Evolutionary conservation across 2,113 vertebrate species (phyloP).

Genomic region (Choloepus hoffmanni): DNA sequence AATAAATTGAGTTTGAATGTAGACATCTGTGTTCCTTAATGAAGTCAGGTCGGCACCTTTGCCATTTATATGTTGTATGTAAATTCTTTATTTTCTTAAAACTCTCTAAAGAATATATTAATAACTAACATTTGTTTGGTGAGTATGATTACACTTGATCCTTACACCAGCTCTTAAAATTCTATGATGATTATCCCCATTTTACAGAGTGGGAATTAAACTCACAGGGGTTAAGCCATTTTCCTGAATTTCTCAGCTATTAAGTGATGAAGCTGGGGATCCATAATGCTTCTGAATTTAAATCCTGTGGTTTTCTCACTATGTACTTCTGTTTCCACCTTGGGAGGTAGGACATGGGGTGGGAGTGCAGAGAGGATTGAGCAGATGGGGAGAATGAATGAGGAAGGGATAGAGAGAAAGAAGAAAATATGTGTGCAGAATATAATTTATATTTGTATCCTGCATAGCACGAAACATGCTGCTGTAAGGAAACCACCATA

Average conservation of each 20-base stretch:
- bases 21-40: neutral
- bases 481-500: neutral
- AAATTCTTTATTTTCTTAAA: conserved; percentile 8
- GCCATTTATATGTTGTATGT: neutral
- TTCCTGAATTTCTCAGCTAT: neutral
- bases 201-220: neutral
- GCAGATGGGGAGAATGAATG: neutral
- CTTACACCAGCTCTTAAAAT: neutral
- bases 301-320: neutral
- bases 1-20: neutral
- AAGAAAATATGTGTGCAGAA: neutral
- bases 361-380: neutral
- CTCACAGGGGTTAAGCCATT: neutral
- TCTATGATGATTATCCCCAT: neutral
- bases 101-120: neutral
- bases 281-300: neutral
- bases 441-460: neutral
- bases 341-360: neutral
- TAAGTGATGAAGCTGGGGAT: neutral
- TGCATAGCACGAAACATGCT: neutral
- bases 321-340: neutral
- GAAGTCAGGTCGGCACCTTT: neutral
- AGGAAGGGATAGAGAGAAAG: neutral
- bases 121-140: neutral
- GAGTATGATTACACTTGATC: neutral